Base-by-base conservation (phyloP, 2,888 invertebrate genomes). In the Heliconius hortense region DNA sequence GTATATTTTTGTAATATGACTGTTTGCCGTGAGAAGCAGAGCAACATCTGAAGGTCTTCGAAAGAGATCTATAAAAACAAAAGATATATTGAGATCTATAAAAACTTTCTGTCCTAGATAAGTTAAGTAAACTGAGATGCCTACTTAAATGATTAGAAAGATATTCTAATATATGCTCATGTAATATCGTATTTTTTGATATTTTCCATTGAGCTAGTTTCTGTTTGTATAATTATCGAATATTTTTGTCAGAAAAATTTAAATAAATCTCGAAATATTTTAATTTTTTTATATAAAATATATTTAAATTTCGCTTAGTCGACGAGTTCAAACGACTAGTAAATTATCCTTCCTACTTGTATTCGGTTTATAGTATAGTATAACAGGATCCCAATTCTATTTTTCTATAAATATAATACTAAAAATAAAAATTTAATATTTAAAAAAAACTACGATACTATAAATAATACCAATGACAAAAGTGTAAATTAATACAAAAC, bases 401-500 rank as follows among this genome's bases (percentile, higher is more conserved):
- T 56, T 56, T 53, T 10, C 2, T 10, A 56, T 56, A n/a, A 56
- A n/a, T 8, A 56, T 10, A 56, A 56, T 10, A 56, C n/a, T n/a
- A 56, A 56, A n/a, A 56, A 3, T 21, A 18, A n/a, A 1, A 8
- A 59, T 24, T 21, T 48, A 7, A 48, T 48, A 18, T 21, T 21
- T 21, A 8, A 24, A 59, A n/a, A 59, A 59, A 2, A 10, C 1
- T 11, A n/a, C 24, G 59, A 48, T 8, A 8, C 48, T 21, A 48
- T 48, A 18, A 48, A 48, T 48, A 48, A 43, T 26, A 31, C n/a
- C 8, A 43, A 39, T 24, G 15, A 39, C 24, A 66, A 56, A 62
- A 21, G 4, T 21, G 24, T 31, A 28, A 15, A 28, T 62, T 13
- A 60, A 77, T 76, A 60, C 69, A 74, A 78, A 75, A 66, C 72